Percentiles rank a stretch among this genome's conserved stretches.
Conservation (phyloP, 2,797 vertebrate species). For the Xiphophorus birchmanni region DNA sequence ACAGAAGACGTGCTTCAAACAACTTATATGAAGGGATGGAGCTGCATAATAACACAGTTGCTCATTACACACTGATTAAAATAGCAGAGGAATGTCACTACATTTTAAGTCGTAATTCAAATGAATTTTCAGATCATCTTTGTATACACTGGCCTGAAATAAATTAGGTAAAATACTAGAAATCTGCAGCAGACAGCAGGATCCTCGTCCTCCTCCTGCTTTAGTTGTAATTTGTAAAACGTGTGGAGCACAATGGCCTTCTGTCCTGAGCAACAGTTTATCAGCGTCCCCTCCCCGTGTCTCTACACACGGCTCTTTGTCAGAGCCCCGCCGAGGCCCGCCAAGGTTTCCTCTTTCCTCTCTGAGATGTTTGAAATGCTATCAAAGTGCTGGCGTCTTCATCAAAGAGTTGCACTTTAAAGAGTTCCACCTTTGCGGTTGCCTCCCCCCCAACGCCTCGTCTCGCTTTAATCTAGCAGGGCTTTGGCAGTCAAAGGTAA, state of each 20-base stretch:
- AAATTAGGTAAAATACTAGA: neutral
- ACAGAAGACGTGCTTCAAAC: conserved; percentile 69
- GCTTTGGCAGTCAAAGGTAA: conserved; percentile 80
- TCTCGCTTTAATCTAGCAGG: conserved; percentile 80
- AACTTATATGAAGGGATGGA: conserved; percentile 51
- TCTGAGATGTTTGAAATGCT: conserved; percentile 69
- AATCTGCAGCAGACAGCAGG: neutral
- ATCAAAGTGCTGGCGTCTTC: conserved; percentile 73
- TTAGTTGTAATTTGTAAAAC: conserved; percentile 15
- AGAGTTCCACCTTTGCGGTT: conserved; percentile 72
- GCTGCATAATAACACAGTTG: conserved; percentile 37
- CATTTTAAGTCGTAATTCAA: neutral
- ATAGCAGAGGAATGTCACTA: neutral
- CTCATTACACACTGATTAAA: conserved; percentile 57
- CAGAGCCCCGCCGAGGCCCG: conserved; percentile 41
- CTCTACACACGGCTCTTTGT: conserved; percentile 59
- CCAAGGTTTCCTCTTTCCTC: conserved; percentile 65
- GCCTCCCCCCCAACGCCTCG: conserved; percentile 16
- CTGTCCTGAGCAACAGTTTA: conserved; percentile 24
- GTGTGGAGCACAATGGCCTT: conserved; percentile 21
- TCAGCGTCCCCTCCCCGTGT: conserved; percentile 24
- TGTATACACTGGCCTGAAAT: neutral
- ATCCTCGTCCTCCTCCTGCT: neutral
- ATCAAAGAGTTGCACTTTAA: conserved; percentile 74
- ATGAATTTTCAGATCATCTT: neutral